Evolutionary conservation across 2,888 invertebrate species (phyloP), one percentile per base, ranked within the genome.

Genomic region (Lacanobia oleracea): DNA sequence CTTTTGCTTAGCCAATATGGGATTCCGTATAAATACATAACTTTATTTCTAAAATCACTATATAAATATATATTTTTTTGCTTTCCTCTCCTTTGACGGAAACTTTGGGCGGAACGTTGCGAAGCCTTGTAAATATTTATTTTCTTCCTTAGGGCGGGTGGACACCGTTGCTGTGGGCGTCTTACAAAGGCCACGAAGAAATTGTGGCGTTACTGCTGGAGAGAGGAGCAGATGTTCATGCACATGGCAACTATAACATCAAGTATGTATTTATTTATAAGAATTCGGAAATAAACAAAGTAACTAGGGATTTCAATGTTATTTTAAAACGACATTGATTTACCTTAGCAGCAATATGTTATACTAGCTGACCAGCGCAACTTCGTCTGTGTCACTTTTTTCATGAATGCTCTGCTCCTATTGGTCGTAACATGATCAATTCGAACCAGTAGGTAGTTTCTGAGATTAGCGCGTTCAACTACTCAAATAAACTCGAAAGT

Each of bases 161-260:
- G 99, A 98, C 99, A 6, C 97, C 99, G 0, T 96, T 99, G 69
- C 99, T 99, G 98, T 99, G 99, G 99, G 98, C 99, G 0, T 97
- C 98, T 12, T 99, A 99, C 96, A 99, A 99, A 92, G 99, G 98
- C 10, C 97, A 97, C 84, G 97, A 97, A 45, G 97, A 98, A 51
- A 97, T 98, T 76, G 99, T 98, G 51, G 96, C 97, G 51, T 91
- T 98, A 69, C 95, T 99, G 57, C 93, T 99, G 82, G 98, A 98
- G 80, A 97, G 97, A 84, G 98, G 98, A 48, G 99, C 99, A 0
- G 99, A 99, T 92, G 98, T 99, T 9, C 99, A 99, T 93, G 98
- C 99, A 0, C 98, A 99, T 89, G 99, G 99, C 72, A 99, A 99
- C 94, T 99, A 98, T 94, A 99, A 99, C 91, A 98, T 99, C 79